Conservation (phyloP, 2,888 invertebrate species). For the Amorpha juglandis region DNA sequence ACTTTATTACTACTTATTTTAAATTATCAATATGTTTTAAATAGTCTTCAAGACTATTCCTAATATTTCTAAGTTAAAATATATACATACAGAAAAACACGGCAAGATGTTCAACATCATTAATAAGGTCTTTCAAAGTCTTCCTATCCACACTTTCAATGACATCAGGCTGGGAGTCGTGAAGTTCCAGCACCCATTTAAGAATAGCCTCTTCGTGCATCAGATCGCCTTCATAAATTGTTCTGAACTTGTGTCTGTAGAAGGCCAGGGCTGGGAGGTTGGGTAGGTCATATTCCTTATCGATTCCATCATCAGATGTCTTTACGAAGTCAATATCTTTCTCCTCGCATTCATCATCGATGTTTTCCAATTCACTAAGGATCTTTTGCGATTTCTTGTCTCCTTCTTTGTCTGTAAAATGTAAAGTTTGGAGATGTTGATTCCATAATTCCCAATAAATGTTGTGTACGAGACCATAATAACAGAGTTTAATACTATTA, state of each 20-base stretch:
- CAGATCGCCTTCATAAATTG: slow-evolving; percentile 94
- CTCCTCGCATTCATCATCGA: slow-evolving; percentile 96
- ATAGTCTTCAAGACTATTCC: slow-evolving; percentile 13
- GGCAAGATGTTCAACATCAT: slow-evolving; percentile 95
- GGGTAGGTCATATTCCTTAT: slow-evolving; percentile 93
- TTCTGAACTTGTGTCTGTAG: slow-evolving; percentile 94
- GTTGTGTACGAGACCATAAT: background rate
- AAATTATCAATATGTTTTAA: background rate
- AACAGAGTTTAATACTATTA: no score
- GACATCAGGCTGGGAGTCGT: slow-evolving; percentile 93
- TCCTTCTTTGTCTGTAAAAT: slow-evolving; percentile 90
- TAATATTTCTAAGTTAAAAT: slow-evolving; percentile 8
- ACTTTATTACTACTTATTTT: background rate
- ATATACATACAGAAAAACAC: slow-evolving; percentile 93
- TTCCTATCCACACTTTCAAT: slow-evolving; percentile 96
- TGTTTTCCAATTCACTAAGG: slow-evolving; percentile 94
- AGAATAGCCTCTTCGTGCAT: slow-evolving; percentile 96
- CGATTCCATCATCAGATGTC: slow-evolving; percentile 94
- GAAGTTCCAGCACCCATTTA: slow-evolving; percentile 94
- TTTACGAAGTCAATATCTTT: slow-evolving; percentile 96
- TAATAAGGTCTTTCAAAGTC: slow-evolving; percentile 93
- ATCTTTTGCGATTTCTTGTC: slow-evolving; percentile 96
- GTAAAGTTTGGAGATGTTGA: background rate
- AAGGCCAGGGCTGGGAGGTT: slow-evolving; percentile 92
- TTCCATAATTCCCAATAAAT: background rate